These are phyloP conservation scores for Heteropelma amictum DNA, from an alignment of 2,888 invertebrate genomes.

Conservation along the genomic window DNA sequence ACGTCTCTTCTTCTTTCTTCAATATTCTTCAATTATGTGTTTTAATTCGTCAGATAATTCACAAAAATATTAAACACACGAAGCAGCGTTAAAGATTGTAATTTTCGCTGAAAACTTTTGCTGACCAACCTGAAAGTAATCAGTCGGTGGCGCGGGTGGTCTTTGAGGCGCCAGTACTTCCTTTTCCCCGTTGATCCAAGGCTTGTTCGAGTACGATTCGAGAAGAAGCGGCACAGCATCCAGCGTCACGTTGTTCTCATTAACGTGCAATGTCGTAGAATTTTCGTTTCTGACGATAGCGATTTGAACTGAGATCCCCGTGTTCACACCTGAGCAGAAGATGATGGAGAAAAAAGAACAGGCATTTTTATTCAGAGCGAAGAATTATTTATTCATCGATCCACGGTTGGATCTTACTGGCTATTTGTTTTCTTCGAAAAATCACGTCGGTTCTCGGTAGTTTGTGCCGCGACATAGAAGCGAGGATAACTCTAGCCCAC, in stretches of 20 bases:
- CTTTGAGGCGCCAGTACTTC: slow-evolving; percentile 93
- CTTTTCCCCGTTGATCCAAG: slow-evolving; percentile 90
- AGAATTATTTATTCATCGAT: slow-evolving; percentile 14
- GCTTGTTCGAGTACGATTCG: slow-evolving; percentile 89
- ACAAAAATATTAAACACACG: too few relatives aligned
- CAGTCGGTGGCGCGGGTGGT: slow-evolving; percentile 92
- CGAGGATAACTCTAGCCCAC: too few relatives aligned
- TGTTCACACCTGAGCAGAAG: slow-evolving; percentile 82
- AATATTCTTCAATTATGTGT: too few relatives aligned
- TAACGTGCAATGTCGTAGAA: slow-evolving; percentile 89
- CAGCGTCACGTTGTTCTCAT: slow-evolving; percentile 86
- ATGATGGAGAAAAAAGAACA: slow-evolving; percentile 26
- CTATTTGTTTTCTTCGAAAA: slow-evolving; percentile 45
- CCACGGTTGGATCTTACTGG: slow-evolving; percentile 57
- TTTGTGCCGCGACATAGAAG: too few relatives aligned
- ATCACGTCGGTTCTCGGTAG: too few relatives aligned
- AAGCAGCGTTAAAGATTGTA: too few relatives aligned
- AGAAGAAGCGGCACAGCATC: slow-evolving; percentile 85
- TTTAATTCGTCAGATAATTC: too few relatives aligned
- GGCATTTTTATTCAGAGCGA: too few relatives aligned
- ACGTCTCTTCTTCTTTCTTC: too few relatives aligned
- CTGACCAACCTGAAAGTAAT: slow-evolving; percentile 88
- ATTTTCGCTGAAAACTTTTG: not conserved
- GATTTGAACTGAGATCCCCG: slow-evolving; percentile 91
- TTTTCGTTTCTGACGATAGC: slow-evolving; percentile 88